Conservation (phyloP, 2,113 vertebrate genomes). For the Boleophthalmus pectinirostris region DNA sequence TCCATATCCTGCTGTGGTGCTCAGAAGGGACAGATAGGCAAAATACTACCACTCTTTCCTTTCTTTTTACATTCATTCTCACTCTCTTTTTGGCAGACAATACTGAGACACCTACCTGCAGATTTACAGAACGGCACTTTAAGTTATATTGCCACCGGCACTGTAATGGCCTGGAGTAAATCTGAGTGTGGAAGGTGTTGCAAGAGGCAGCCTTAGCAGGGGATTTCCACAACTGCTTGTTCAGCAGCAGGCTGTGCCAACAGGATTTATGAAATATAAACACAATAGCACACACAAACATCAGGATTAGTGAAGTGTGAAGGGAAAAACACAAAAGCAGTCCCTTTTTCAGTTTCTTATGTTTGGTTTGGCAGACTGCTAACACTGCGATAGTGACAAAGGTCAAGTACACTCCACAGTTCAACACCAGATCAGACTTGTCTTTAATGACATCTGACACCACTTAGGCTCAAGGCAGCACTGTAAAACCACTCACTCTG, state of each 20-base stretch:
- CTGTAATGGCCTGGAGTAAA: background rate
- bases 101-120: background rate
- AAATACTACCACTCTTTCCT: background rate
- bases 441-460: background rate
- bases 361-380: background rate
- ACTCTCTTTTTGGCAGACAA: background rate
- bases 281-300: slow-evolving; percentile 11
- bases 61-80: background rate
- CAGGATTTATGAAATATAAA: slow-evolving; percentile 31
- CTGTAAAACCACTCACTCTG: background rate
- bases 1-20: background rate
- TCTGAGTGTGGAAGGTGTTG: slow-evolving; percentile 18
- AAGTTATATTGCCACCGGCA: background rate
- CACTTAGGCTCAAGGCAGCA: background rate
- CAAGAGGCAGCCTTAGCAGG: slow-evolving; percentile 24
- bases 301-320: background rate
- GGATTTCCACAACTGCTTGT: slow-evolving; percentile 54
- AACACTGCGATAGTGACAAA: background rate
- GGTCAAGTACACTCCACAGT: background rate
- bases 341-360: background rate
- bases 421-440: slow-evolving; percentile 1
- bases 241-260: slow-evolving; percentile 15
- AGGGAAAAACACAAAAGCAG: background rate
- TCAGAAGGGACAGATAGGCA: background rate
- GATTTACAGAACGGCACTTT: background rate